Evolutionary conservation across 2,113 vertebrate species (phyloP), one percentile per base, ranked within the genome.

Genomic region (Plestiodon gilberti): DNA sequence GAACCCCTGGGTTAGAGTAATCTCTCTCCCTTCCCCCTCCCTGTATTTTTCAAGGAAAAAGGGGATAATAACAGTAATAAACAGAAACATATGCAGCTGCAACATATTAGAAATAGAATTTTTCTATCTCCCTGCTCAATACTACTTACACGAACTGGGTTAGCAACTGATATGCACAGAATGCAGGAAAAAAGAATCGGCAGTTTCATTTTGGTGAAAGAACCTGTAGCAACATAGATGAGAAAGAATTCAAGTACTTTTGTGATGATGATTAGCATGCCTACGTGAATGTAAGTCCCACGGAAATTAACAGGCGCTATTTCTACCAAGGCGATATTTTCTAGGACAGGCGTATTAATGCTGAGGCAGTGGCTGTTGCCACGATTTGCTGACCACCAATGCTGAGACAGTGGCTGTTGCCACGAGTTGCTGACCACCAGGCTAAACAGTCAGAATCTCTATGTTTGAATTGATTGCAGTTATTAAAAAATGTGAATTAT

Each of bases 101-200:
- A 48, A 8, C 4, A 48, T 48, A 48, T 48, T 48, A 48, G 8
- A 8, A 48, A 48, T 48, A 5, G 43, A 8, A 48, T 62, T 62
- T 74, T 8, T 3, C 14, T 10, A 52, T 7, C 17, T 30, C 35
- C 52, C 10, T 28, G 25, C 78, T 35, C 40, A 65, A 30, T 43
- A 6, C 10, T 81, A 75, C 85, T 81, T 87, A 81, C 85, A 35
- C n/a, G 70, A 23, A 87, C 78, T 64, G 85, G 85, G 38, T 22
- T 38, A 55, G 85, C 61, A 20, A 55, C 14, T 14, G 25, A 40
- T 28, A 81, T 38, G 61, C 43, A 65, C 85, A 81, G 61, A 74
- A 81, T 18, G 70, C 85, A 87, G 78, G 78, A 62, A 81, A 87
- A 65, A 79, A 70, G 57, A 55, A 87, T 6, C 57, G 81, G 33